Conservation (phyloP, 2,888 invertebrate species). For the Siphlonurus alternatus region DNA sequence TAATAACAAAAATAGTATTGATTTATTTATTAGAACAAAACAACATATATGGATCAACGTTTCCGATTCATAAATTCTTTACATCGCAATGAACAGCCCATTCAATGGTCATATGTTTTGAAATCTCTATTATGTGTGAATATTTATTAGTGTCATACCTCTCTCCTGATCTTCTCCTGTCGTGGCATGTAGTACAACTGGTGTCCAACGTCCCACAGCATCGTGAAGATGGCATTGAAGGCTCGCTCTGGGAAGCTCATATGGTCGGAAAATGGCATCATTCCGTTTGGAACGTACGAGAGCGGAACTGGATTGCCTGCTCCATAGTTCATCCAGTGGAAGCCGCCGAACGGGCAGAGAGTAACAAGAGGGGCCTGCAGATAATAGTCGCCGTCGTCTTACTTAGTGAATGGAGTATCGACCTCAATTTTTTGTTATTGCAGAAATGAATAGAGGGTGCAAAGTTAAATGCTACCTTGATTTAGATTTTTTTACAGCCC, state of each 20-base stretch:
- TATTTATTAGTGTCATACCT: too few species aligned
- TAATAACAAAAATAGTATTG: too few species aligned
- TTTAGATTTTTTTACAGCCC: neutral
- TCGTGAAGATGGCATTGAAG: conserved; percentile 12
- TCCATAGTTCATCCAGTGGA: neutral
- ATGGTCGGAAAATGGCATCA: conserved; percentile 12
- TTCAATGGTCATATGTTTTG: too few species aligned
- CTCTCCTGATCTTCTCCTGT: neutral
- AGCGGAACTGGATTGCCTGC: neutral
- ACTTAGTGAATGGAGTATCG: neutral
- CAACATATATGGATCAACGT: too few species aligned
- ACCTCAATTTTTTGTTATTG: neutral
- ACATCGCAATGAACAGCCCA: too few species aligned
- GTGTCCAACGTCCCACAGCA: neutral
- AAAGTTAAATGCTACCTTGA: neutral
- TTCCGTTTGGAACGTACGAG: conserved; percentile 12
- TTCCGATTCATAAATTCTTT: too few species aligned
- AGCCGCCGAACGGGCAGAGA: conserved; percentile 27
- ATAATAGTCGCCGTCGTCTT: neutral
- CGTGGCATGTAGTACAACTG: neutral
- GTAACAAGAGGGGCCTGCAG: conserved; percentile 22
- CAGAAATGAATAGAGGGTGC: neutral
- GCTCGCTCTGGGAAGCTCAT: conserved; percentile 15
- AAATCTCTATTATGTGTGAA: too few species aligned
- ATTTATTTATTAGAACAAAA: too few species aligned